Conservation (phyloP, 2,797 vertebrate genomes). For the Leptodactylus fallax region DNA sequence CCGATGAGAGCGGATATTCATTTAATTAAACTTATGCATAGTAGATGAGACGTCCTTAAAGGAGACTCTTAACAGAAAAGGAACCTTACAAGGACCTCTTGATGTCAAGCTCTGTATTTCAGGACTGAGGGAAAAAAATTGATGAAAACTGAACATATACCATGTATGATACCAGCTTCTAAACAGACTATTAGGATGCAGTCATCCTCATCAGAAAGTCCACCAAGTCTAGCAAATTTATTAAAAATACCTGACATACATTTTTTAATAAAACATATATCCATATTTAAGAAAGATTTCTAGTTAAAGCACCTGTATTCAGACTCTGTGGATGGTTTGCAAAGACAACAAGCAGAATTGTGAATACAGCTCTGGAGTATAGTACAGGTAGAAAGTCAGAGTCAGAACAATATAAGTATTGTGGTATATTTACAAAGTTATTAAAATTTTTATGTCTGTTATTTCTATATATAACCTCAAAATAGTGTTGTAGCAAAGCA, state of each 20-base stretch:
- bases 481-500: neutral
- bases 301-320: neutral
- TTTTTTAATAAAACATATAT: too few species aligned
- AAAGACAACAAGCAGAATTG: neutral
- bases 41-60: conserved; percentile 2
- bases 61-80: neutral
- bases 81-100: neutral
- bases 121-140: neutral
- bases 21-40: conserved; percentile 27
- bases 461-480: neutral
- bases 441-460: too few species aligned
- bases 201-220: too few species aligned
- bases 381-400: neutral
- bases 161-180: neutral
- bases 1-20: conserved; percentile 1
- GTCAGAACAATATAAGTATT: neutral
- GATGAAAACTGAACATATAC: neutral
- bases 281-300: neutral
- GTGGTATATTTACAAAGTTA: neutral
- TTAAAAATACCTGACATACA: too few species aligned
- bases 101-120: neutral
- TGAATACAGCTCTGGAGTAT: neutral
- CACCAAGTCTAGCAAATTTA: too few species aligned
- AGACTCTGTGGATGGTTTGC: neutral
- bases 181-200: neutral